These are phyloP conservation scores for Aphyosemion australe DNA, from an alignment of 2,113 vertebrate genomes.

Conservation along the genomic window DNA sequence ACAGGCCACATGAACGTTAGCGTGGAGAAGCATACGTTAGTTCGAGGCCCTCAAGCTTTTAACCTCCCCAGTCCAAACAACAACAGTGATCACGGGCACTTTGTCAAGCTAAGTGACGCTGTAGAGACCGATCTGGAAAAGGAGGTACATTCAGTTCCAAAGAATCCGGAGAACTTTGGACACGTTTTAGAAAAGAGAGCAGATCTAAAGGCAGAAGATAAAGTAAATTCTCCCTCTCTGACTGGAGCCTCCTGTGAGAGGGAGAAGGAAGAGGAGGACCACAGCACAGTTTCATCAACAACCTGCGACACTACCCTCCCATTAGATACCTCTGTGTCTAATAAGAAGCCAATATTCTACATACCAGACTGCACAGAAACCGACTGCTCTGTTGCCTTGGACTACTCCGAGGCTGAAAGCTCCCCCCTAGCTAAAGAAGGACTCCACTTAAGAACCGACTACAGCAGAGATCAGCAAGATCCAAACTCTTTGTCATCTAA, in stretches of 20 bases:
- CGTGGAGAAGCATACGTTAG: slow-evolving; percentile 84
- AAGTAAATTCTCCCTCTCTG: slow-evolving; percentile 37
- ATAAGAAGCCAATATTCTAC: slow-evolving; percentile 76
- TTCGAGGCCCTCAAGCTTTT: slow-evolving; percentile 82
- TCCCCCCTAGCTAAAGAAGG: slow-evolving; percentile 59
- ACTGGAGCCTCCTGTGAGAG: slow-evolving; percentile 36
- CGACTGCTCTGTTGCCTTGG: slow-evolving; percentile 88
- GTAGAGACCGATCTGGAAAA: slow-evolving; percentile 71
- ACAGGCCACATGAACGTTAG: slow-evolving; percentile 79
- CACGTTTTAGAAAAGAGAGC: slow-evolving; percentile 50
- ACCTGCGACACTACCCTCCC: slow-evolving; percentile 78
- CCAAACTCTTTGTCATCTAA: slow-evolving; percentile 76
- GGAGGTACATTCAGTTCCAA: slow-evolving; percentile 56
- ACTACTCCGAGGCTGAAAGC: slow-evolving; percentile 85
- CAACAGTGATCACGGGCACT: slow-evolving; percentile 67
- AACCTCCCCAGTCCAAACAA: slow-evolving; percentile 75
- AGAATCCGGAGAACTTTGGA: slow-evolving; percentile 48
- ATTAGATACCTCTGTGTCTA: slow-evolving; percentile 77
- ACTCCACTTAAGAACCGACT: slow-evolving; percentile 48
- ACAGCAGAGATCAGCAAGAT: slow-evolving; percentile 49
- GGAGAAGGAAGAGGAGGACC: slow-evolving; percentile 62
- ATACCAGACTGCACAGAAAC: slow-evolving; percentile 84
- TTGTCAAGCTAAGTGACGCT: slow-evolving; percentile 67
- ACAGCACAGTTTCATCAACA: slow-evolving; percentile 76
- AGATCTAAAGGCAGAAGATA: slow-evolving; percentile 43